These are phyloP conservation scores for Gila robusta DNA, from an alignment of 2,797 vertebrate genomes.

Conservation along the genomic window DNA sequence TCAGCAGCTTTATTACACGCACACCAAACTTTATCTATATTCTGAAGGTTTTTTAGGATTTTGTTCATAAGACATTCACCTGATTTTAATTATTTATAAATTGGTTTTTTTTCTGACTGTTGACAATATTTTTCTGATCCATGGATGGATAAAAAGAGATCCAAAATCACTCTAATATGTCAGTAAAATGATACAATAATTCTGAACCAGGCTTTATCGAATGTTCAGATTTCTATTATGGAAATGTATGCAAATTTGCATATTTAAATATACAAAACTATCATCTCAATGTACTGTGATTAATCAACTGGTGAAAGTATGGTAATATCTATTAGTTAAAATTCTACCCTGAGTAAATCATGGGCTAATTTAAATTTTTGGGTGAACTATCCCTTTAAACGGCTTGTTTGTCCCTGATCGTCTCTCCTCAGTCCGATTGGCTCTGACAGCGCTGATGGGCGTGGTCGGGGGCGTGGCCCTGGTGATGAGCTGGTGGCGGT, in stretches of 20 bases:
- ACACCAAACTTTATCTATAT: background rate
- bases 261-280: background rate
- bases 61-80: background rate
- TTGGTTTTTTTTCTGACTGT: background rate
- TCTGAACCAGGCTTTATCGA: background rate
- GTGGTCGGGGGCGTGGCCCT: slow-evolving; percentile 83
- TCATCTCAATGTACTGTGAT: background rate
- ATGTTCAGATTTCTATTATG: background rate
- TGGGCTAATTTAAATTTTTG: too few relatives aligned
- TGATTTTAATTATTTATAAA: background rate
- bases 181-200: background rate
- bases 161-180: background rate
- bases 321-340: background rate
- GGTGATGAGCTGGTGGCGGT: slow-evolving; percentile 92
- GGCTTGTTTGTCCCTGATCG: too few relatives aligned
- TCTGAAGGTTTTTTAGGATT: background rate
- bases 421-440: slow-evolving; percentile 79
- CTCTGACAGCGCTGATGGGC: slow-evolving; percentile 82
- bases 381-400: too few relatives aligned
- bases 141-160: background rate
- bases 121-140: background rate
- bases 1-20: background rate
- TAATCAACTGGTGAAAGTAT: background rate
- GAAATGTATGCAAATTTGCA: background rate
- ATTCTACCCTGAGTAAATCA: background rate